Evolutionary conservation across 2,888 invertebrate species (phyloP).

Genomic region (Xestia c-nigrum): DNA sequence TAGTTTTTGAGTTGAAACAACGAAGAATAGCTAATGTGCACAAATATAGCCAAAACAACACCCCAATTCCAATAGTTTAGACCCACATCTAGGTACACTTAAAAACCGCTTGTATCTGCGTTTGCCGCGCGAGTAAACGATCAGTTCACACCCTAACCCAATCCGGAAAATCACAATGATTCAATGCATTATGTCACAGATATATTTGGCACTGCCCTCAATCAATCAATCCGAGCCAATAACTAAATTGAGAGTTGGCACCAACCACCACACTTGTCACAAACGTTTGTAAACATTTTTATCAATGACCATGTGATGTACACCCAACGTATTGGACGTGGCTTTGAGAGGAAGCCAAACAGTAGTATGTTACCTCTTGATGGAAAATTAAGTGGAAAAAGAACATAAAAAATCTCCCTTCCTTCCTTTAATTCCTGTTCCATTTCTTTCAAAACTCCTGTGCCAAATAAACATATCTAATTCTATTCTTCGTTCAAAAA

Average conservation of each 20-base stretch:
- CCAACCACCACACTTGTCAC: constrained; percentile 32
- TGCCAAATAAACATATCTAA: background rate
- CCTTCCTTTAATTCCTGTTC: background rate
- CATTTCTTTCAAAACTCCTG: background rate
- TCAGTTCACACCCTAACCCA: constrained; percentile 19
- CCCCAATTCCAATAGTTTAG: background rate
- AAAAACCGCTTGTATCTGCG: background rate
- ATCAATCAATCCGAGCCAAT: constrained; percentile 58
- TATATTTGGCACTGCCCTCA: constrained; percentile 49
- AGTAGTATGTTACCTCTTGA: constrained; percentile 36
- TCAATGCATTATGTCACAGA: constrained; percentile 54
- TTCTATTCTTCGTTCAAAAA: background rate
- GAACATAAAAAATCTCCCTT: background rate
- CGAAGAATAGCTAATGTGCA: background rate
- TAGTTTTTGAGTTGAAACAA: background rate
- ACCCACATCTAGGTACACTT: no score
- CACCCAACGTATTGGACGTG: constrained; percentile 30
- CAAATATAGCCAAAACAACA: background rate
- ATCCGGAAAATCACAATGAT: constrained; percentile 56
- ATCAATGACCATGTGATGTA: constrained; percentile 55
- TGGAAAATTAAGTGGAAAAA: constrained; percentile 30
- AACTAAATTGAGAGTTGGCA: constrained; percentile 59
- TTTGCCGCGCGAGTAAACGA: background rate
- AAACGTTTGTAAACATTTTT: constrained; percentile 52
- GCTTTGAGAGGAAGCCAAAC: constrained; percentile 53